Evolutionary conservation across 2,888 invertebrate genomes (phyloP), one percentile per base, ranked within the genome.

Genomic region (Scaptomyza reducta): DNA sequence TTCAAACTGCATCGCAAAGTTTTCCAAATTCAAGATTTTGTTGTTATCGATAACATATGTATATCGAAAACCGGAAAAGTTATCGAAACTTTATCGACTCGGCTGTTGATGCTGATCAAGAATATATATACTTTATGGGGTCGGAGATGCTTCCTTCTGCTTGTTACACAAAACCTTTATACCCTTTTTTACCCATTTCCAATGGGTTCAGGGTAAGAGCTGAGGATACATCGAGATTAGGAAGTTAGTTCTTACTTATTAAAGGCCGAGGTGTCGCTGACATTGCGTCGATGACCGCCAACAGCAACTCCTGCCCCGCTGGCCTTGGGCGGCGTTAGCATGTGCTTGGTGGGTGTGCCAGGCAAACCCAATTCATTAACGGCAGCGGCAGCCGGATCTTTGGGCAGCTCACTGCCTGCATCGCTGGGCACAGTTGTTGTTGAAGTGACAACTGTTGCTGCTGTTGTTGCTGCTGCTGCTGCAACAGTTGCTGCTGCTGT

Each of bases 261-360:
- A 88, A 96, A 96, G 77, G 96, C 95, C 57, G 96, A 95, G 2
- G 96, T 96, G 89, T 97, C 97, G 89, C 96, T 96, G 91, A 96
- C 96, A 90, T 96, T 96, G 61, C 97, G 93, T 56, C 96, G 92
- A 90, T 97, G 96, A 7, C 94, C 94, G 42, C 87, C 58, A 25
- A 18, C 94, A 44, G 86, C 58, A 25, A n/a, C 67, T 18, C 60
- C 71, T 7, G 79, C 69, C 72, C 38, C 38, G 14, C 38, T 14
- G 3, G 9, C 3, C 38, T 91, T 91, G 9, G 91, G 91, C 42
- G 91, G 89, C 33, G 89, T 87, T 16, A 92, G 74, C 79, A 91
- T 87, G 33, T 84, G 81, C 65, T 90, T 90, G 9, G 90, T 90
- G 41, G 91, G 90, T 40, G 90, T 89, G 38, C 77, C 71, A 6